A percentile compares a stretch with the other conserved stretches of the same genome.
phyloP scores from a whole-genome alignment of 2,888 invertebrate genomes.

The Cryptus viduatorius region DNA sequence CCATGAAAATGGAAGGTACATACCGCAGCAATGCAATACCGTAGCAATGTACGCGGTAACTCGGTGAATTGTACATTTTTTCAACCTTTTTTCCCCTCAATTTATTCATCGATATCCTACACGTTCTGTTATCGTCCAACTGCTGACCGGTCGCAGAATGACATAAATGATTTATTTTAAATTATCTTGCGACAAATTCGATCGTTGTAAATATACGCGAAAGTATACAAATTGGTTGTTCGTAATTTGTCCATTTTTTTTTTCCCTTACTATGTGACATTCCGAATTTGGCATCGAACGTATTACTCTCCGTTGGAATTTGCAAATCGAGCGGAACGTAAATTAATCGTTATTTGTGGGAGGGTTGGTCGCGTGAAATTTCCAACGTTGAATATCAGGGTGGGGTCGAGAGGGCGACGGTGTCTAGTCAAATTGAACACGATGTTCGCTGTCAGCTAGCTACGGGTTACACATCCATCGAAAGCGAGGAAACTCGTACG shows the following conservation, averaged over 20 bases:
- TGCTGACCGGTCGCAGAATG: too few species aligned
- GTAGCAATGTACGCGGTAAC: too few species aligned
- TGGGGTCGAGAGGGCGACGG: conserved; percentile 3
- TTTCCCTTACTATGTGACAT: not conserved
- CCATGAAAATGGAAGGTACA: conserved; percentile 8
- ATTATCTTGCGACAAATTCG: not conserved
- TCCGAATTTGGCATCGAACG: not conserved
- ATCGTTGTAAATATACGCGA: not conserved
- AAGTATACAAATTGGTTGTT: not conserved
- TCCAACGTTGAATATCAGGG: conserved; percentile 10
- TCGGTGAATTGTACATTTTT: too few species aligned
- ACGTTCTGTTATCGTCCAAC: too few species aligned
- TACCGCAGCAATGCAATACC: not conserved
- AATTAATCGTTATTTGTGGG: conserved; percentile 29
- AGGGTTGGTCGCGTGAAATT: conserved; percentile 17
- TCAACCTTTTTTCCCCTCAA: too few species aligned
- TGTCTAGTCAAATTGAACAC: conserved; percentile 53
- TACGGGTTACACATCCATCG: conserved; percentile 37
- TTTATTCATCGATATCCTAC: too few species aligned
- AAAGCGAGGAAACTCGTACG: conserved; percentile 15
- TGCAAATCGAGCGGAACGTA: conserved; percentile 17
- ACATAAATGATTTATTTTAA: too few species aligned
- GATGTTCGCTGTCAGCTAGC: conserved; percentile 38
- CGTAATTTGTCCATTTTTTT: not conserved
- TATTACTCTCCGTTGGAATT: conserved; percentile 4